A percentile compares a stretch with the other conserved stretches of the same genome.
Conservation (phyloP, 1,140 invertebrate species). For the Schlechtendalia chinensis region DNA sequence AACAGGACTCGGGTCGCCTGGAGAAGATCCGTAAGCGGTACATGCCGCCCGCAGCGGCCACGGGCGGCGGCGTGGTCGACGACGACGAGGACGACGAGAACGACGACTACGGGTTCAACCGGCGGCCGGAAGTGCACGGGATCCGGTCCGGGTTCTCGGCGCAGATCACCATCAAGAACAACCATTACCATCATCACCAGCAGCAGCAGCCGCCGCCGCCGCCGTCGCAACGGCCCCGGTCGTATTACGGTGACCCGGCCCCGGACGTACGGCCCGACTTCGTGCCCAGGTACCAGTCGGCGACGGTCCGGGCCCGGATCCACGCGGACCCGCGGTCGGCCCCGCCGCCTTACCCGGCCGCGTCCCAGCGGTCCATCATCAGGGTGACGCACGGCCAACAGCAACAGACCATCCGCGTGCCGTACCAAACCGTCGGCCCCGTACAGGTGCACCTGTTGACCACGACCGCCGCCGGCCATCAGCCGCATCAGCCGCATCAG, state of each 20-base stretch:
- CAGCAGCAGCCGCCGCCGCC: too few relatives aligned
- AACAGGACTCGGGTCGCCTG: constrained; percentile 75
- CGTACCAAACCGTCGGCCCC: constrained; percentile 55
- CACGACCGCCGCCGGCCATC: constrained; percentile 47
- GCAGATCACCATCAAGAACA: constrained; percentile 76
- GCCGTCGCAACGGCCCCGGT: constrained; percentile 62
- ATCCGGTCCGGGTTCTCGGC: constrained; percentile 75
- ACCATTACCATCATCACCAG: background rate
- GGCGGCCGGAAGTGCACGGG: constrained; percentile 78
- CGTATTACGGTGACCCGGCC: constrained; percentile 53
- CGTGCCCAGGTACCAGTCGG: constrained; percentile 37
- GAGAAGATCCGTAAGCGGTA: constrained; percentile 77
- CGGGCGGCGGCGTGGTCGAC: constrained; percentile 52
- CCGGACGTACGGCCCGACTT: constrained; percentile 53
- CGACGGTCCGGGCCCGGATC: background rate
- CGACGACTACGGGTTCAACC: constrained; percentile 84
- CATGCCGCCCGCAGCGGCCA: constrained; percentile 18
- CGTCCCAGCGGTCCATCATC: constrained; percentile 52
- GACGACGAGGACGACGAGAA: constrained; percentile 68
- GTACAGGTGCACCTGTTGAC: constrained; percentile 55
- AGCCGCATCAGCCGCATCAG: constrained; percentile 53
- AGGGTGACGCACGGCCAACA: constrained; percentile 53
- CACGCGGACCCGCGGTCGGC: background rate
- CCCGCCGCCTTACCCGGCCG: constrained; percentile 50
- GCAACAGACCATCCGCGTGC: constrained; percentile 55